Evolutionary conservation across 2,888 invertebrate species (phyloP).

Genomic region (Lomographa bimaculata): DNA sequence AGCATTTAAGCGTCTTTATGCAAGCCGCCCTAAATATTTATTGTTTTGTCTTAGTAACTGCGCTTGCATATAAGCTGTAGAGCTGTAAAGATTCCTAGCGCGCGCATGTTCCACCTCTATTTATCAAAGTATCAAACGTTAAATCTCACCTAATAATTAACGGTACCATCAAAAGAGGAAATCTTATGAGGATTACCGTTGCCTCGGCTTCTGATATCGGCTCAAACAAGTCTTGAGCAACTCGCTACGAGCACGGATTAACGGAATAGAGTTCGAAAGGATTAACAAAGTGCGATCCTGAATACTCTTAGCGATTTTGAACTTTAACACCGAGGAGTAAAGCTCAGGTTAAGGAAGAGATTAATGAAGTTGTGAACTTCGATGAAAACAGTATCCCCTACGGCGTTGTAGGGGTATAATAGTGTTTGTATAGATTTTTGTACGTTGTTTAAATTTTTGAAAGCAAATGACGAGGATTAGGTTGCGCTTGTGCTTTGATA

Average conservation of each 20-base stretch:
- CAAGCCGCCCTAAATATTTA: too few relatives aligned
- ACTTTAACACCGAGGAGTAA: slow-evolving; percentile 27
- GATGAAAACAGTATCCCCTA: slow-evolving; percentile 22
- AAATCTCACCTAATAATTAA: slow-evolving; percentile 51
- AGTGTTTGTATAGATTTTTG: slow-evolving; percentile 17
- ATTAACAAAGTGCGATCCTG: slow-evolving; percentile 43
- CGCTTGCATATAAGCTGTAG: too few relatives aligned
- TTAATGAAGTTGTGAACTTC: slow-evolving; percentile 26
- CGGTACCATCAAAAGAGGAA: slow-evolving; percentile 53
- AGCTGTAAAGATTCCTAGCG: too few relatives aligned
- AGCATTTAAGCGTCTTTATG: too few relatives aligned
- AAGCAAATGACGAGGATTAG: background rate
- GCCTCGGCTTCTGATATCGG: slow-evolving; percentile 49
- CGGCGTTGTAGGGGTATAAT: slow-evolving; percentile 15
- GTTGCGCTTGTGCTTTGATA: too few relatives aligned
- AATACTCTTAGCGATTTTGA: slow-evolving; percentile 35
- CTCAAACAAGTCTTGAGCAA: slow-evolving; percentile 53
- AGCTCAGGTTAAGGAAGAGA: slow-evolving; percentile 23
- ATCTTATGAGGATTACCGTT: slow-evolving; percentile 56
- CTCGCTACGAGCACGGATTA: slow-evolving; percentile 59
- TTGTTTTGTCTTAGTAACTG: too few relatives aligned
- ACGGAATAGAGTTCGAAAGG: slow-evolving; percentile 55
- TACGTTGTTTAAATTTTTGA: slow-evolving; percentile 6
- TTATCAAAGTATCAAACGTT: slow-evolving; percentile 25
- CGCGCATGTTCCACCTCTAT: slow-evolving; percentile 11